These are phyloP conservation scores for Microtus richardsoni DNA, from an alignment of 2,113 vertebrate genomes.

Conservation along the genomic window DNA sequence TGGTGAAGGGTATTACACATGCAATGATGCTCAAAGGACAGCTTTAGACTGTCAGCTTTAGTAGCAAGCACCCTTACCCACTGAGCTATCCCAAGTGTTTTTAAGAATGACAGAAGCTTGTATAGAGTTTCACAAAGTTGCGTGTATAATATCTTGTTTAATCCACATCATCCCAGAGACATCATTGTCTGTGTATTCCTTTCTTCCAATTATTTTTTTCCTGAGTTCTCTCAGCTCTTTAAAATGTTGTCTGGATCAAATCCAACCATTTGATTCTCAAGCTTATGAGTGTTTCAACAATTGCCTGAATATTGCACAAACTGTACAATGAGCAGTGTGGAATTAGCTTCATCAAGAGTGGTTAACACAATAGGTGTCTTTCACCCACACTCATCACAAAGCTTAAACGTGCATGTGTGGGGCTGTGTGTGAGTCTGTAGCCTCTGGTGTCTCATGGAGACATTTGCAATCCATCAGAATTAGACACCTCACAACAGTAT, in stretches of 20 bases:
- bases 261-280: neutral
- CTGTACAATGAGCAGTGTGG: conserved; percentile 26
- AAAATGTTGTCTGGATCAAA: neutral
- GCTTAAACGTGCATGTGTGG: conserved; percentile 61
- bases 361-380: conserved; percentile 60
- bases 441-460: conserved; percentile 76
- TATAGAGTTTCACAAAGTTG: neutral
- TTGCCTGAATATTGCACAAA: conserved; percentile 38
- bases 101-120: neutral
- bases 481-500: conserved; percentile 70
- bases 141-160: neutral
- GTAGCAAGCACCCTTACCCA: neutral
- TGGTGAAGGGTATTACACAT: neutral
- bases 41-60: neutral
- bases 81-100: neutral
- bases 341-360: conserved; percentile 62
- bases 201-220: neutral
- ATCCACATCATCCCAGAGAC: neutral
- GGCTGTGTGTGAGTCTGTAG: conserved; percentile 73
- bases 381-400: conserved; percentile 55
- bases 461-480: conserved; percentile 55
- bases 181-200: neutral
- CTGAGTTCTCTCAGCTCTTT: neutral
- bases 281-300: conserved; percentile 41
- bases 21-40: neutral